Base-by-base conservation (phyloP, 2,113 vertebrate species). In the Coturnix japonica region DNA sequence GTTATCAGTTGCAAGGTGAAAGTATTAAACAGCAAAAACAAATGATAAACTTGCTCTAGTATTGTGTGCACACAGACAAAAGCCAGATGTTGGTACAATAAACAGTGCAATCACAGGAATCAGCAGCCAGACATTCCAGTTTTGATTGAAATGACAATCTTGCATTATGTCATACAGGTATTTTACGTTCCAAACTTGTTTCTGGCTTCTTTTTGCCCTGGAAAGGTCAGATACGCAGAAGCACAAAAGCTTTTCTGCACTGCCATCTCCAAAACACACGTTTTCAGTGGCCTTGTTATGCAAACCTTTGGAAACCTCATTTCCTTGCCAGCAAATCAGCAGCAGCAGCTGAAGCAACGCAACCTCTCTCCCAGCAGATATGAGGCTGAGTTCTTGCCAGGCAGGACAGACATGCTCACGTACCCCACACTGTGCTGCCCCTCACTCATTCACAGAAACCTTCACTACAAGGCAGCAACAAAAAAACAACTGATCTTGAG, bases 51-150 rank as follows among this genome's bases (percentile, higher is more conserved):
- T 77, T 83, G 35, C 25, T 72, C 86, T 73, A 69, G 56, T 53
- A 47, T 1, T 67, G 73, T 20, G 69, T 74, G 91, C 65, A 66
- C 57, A 59, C 15, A 75, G 93, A 95, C 39, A 88, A 84, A 94
- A 93, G 30, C 61, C 95, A 95, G 88, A 91, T 72, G 57, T 56
- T 90, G 28, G n/a, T 83, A 84, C 35, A 87, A 61, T 78, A 90
- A 94, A 90, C 83, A 90, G 39, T 41, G 54, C 31, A 75, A 61
- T 60, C 65, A 64, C 57, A 57, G 59, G 83, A 78, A 78, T 74
- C 85, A 81, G 41, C 53, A 78, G 66, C 57, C 77, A 86, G 93
- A 79, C 25, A 11, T 12, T 59, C 4, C 3, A 26, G 54, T 86
- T 91, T 86, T 47, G 44, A 61, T 22, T 0, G 0, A 86, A 93